Evolutionary conservation across 2,888 invertebrate genomes (phyloP).

Genomic region (Dascillus cervinus): DNA sequence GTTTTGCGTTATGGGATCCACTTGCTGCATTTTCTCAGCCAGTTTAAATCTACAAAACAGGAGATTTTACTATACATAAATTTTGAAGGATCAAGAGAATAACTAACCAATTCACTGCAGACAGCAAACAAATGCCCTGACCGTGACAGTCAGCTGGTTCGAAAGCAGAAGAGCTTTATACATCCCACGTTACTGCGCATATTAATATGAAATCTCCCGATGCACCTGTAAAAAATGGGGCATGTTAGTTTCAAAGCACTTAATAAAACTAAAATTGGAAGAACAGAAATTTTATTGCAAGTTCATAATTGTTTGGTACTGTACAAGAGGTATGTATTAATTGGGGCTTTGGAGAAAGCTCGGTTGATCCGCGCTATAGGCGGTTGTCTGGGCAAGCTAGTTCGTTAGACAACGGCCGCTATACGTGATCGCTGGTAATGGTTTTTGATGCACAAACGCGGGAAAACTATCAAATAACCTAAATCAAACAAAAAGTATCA

Average conservation of each 20-base stretch:
- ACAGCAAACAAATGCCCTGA: constrained; percentile 27
- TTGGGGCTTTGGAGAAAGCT: constrained; percentile 24
- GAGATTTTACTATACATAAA: too few relatives aligned
- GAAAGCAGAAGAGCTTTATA: constrained; percentile 29
- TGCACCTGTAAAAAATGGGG: constrained; percentile 9
- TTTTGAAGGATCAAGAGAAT: too few relatives aligned
- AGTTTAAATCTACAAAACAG: too few relatives aligned
- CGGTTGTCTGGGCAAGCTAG: constrained; percentile 21
- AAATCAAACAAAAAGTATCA: constrained; percentile 44
- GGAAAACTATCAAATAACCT: constrained; percentile 41
- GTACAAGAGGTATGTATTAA: too few relatives aligned
- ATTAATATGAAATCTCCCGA: constrained; percentile 9
- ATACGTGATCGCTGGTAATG: constrained; percentile 33
- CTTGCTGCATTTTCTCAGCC: constrained; percentile 51
- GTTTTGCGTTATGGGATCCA: constrained; percentile 50
- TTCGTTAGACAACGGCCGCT: constrained; percentile 36
- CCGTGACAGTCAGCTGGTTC: constrained; percentile 41
- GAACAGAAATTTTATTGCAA: too few relatives aligned
- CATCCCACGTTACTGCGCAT: constrained; percentile 27
- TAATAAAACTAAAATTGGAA: background rate
- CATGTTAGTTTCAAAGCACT: background rate
- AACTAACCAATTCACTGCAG: too few relatives aligned
- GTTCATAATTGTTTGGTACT: too few relatives aligned
- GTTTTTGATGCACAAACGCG: constrained; percentile 44
- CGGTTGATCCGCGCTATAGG: constrained; percentile 27